Evolutionary conservation across 2,888 invertebrate genomes (phyloP), one percentile per base, ranked within the genome.

Genomic region (Andrena flavipes): DNA sequence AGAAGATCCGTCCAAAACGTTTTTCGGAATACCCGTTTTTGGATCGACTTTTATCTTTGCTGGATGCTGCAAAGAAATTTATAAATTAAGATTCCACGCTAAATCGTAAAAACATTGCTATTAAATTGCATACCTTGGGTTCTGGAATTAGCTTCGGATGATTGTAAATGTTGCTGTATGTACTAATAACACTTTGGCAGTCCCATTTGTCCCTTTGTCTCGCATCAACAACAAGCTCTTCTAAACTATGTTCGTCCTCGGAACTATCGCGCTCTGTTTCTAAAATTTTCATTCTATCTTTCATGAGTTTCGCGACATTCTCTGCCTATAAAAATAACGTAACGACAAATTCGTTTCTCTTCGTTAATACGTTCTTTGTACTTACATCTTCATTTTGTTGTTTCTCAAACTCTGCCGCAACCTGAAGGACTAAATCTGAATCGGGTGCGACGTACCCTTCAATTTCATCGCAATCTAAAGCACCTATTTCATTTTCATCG

Each of bases 151-250:
- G 90, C 93, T 97, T 98, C 0, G 99, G 99, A 94, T 98, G 98
- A 94, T 99, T 99, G 93, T 98, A 98, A 71, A 97, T 95, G 92
- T 97, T 99, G 7, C 98, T 98, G 93, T 98, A 98, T 0, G 98
- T 98, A 26, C 97, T 97, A 5, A 99, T 94, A 87, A 99, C 97
- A 75, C 97, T 97, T 94, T 99, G 97, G 91, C 99, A 99, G 94
- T 99, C 99, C 97, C 97, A 98, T 93, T 96, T 96, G 84, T 96
- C 95, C 88, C 95, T 95, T 86, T 96, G 95, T 0, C 95, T 94
- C 71, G 96, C 95, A 35, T 96, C 95, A 0, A 96, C 96, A 84
- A 96, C 94, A 0, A 96, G 94, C 48, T 95, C 95, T 51, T 96
- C 93, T 13, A 96, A 94, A 81, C 95, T 95, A 2, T 96, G 96